phyloP scores from a whole-genome alignment of 1,140 invertebrate genomes.

The Drosophila sechellia region DNA sequence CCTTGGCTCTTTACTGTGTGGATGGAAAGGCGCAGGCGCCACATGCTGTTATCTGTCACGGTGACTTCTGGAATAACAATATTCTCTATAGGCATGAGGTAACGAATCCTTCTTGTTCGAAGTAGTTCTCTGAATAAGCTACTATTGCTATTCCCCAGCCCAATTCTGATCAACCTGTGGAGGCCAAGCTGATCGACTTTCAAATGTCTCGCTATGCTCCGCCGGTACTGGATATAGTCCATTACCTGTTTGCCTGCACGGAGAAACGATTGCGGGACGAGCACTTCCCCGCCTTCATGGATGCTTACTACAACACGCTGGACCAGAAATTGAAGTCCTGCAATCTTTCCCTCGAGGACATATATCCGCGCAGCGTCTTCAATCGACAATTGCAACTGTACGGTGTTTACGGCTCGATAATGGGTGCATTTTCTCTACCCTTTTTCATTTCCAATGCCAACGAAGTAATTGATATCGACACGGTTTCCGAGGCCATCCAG shows the following conservation, averaged over 20 bases:
- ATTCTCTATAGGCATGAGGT: constrained; percentile 64
- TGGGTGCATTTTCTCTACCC: constrained; percentile 60
- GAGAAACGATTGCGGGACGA: constrained; percentile 82
- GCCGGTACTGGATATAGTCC: constrained; percentile 85
- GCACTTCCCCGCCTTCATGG: constrained; percentile 84
- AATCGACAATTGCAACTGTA: constrained; percentile 48
- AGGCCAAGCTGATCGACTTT: constrained; percentile 85
- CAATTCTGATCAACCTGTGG: constrained; percentile 20
- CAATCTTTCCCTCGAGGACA: constrained; percentile 80
- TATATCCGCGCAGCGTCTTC: constrained; percentile 81
- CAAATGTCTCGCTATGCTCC: constrained; percentile 85
- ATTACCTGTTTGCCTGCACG: constrained; percentile 85
- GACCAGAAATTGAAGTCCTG: constrained; percentile 69
- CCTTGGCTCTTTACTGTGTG: constrained; percentile 46
- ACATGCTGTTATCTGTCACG: constrained; percentile 66
- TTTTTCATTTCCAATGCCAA: constrained; percentile 61
- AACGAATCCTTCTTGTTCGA: neutral
- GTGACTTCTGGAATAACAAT: constrained; percentile 74
- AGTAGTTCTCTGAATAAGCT: no score
- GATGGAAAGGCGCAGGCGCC: constrained; percentile 40
- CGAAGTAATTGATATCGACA: constrained; percentile 65
- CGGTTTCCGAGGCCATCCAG: constrained; percentile 56
- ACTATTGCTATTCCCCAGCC: neutral
- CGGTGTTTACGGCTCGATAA: constrained; percentile 55
- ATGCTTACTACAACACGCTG: constrained; percentile 84